Evolutionary conservation across 2,113 vertebrate species (phyloP).

Genomic region (Phyllopteryx taeniolatus): DNA sequence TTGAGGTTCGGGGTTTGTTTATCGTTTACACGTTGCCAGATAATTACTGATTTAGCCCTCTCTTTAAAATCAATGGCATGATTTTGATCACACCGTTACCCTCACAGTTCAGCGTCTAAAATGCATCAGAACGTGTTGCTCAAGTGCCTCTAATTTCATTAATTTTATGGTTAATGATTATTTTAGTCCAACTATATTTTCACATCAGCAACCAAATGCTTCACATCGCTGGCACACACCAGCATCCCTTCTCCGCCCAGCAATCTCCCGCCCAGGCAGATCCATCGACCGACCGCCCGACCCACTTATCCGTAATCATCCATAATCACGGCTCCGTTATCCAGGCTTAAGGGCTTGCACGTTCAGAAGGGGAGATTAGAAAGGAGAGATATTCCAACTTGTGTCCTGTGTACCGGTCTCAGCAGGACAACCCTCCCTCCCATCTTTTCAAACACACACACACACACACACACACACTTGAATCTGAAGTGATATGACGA

Average conservation of each 20-base stretch:
- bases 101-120: background rate
- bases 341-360: slow-evolving; percentile 68
- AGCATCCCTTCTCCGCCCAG: slow-evolving; percentile 44
- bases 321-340: slow-evolving; percentile 69
- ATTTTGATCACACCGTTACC: background rate
- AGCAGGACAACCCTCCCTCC: slow-evolving; percentile 15
- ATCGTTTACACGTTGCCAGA: too few species aligned
- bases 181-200: slow-evolving; percentile 10
- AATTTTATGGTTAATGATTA: background rate
- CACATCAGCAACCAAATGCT: background rate
- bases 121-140: background rate
- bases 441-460: slow-evolving; percentile 6
- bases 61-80: background rate
- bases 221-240: slow-evolving; percentile 20
- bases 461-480: slow-evolving; percentile 9
- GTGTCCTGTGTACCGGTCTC: slow-evolving; percentile 30
- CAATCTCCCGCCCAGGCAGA: slow-evolving; percentile 37
- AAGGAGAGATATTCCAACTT: slow-evolving; percentile 64
- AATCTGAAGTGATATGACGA: slow-evolving; percentile 45
- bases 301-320: slow-evolving; percentile 74
- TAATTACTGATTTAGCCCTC: background rate
- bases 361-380: slow-evolving; percentile 64
- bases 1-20: too few species aligned
- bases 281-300: slow-evolving; percentile 30
- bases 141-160: background rate